These are phyloP conservation scores for Isoperla grammatica DNA, from an alignment of 2,888 invertebrate species.

Conservation along the genomic window DNA sequence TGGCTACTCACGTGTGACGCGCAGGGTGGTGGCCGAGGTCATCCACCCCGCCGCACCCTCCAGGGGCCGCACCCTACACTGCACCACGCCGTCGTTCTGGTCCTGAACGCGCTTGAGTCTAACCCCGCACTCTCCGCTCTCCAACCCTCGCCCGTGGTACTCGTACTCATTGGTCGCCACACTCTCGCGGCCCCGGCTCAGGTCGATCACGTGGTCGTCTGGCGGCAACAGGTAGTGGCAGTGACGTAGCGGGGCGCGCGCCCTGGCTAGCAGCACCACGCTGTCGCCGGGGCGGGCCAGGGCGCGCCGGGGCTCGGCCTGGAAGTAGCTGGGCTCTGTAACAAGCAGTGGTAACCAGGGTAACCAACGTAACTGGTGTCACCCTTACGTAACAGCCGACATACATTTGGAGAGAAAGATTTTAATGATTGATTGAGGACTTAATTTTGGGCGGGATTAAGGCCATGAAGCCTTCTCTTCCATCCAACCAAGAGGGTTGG, in stretches of 20 bases:
- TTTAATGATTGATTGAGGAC: background rate
- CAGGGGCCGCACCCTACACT: background rate
- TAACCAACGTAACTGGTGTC: too few species aligned
- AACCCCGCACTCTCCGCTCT: conserved; percentile 4
- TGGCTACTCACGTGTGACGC: conserved; percentile 7
- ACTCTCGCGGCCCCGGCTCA: background rate
- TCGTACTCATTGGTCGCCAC: background rate
- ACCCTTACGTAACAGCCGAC: too few species aligned
- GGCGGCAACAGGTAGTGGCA: conserved; percentile 5
- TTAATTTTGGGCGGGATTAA: too few species aligned
- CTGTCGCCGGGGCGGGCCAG: conserved; percentile 6
- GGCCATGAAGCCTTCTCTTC: too few species aligned
- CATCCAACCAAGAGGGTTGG: too few species aligned
- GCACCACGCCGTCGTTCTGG: conserved; percentile 1
- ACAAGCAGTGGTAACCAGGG: too few species aligned
- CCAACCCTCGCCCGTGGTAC: background rate
- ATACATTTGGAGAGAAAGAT: too few species aligned
- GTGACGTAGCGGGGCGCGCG: background rate
- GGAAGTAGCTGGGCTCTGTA: background rate
- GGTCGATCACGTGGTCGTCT: background rate
- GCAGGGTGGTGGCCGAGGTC: background rate
- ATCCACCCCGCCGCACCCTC: background rate
- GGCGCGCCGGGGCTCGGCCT: background rate
- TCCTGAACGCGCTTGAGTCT: conserved; percentile 5
- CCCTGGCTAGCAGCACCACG: background rate